Conservation (phyloP, 2,797 vertebrate genomes). For the Periparus ater region DNA sequence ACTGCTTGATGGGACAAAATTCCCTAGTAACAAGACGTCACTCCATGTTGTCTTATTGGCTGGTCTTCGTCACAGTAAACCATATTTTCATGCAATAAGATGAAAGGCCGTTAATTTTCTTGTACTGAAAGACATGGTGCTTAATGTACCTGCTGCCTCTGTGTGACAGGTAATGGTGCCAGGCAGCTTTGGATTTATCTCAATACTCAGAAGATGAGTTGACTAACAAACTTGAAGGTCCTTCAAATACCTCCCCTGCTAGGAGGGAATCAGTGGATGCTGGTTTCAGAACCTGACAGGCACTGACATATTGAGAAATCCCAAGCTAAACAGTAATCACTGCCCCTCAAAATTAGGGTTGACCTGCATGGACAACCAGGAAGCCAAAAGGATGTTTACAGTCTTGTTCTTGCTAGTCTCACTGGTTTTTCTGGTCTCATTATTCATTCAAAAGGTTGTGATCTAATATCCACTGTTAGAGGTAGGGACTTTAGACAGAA, state of each 20-base stretch:
- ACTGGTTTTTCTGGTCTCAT: not conserved
- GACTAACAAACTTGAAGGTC: not conserved
- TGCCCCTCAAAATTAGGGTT: not conserved
- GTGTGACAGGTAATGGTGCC: not conserved
- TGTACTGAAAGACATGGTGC: not conserved
- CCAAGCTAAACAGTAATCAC: not conserved
- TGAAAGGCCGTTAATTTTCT: not conserved
- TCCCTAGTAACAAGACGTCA: not conserved
- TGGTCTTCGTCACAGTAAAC: not conserved
- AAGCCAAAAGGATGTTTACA: not conserved
- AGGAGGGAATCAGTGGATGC: not conserved
- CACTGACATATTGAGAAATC: not conserved
- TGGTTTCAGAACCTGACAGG: not conserved
- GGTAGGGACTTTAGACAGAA: not conserved
- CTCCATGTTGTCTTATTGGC: fast-evolving
- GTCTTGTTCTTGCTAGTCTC: not conserved
- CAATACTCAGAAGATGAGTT: not conserved
- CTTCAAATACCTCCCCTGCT: not conserved
- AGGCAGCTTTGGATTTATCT: not conserved
- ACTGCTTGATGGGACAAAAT: not conserved
- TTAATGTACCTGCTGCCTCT: not conserved
- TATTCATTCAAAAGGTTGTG: not conserved
- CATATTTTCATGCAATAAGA: not conserved
- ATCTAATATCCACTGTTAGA: not conserved
- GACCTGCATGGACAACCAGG: not conserved